Conservation (phyloP, 2,888 invertebrate species). For the Tenodera sinensis region DNA sequence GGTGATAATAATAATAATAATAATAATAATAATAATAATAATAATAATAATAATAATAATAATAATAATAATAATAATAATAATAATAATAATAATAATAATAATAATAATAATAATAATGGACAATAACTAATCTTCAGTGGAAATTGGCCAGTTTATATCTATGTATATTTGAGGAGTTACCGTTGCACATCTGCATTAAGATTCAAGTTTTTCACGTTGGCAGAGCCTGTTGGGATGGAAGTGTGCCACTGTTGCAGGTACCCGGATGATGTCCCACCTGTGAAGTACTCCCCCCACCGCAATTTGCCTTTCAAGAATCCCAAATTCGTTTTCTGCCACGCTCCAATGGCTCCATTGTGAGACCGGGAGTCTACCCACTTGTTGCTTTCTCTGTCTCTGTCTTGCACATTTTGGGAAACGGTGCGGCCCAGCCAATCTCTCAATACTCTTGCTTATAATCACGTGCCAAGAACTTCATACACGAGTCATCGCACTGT, state of each 20-base stretch:
- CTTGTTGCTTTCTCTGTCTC: not conserved
- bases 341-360: constrained; percentile 12
- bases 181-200: no score
- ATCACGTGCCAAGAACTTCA: not conserved
- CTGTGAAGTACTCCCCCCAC: not conserved
- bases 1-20: no score
- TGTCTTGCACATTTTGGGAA: not conserved
- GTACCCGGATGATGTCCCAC: not conserved
- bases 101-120: no score
- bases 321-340: not conserved
- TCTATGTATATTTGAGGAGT: no score
- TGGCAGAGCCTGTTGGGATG: no score
- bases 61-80: no score
- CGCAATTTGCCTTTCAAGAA: constrained; percentile 14
- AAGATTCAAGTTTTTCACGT: no score
- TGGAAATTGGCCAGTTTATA: no score
- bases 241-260: not conserved
- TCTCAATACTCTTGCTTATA: not conserved
- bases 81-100: no score
- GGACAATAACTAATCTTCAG: no score
- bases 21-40: no score
- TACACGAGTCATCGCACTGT: not conserved
- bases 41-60: no score
- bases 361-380: not conserved
- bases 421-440: not conserved